Evolutionary conservation across 2,888 invertebrate species (phyloP), one percentile per base, ranked within the genome.

Genomic region (Seira musarum): DNA sequence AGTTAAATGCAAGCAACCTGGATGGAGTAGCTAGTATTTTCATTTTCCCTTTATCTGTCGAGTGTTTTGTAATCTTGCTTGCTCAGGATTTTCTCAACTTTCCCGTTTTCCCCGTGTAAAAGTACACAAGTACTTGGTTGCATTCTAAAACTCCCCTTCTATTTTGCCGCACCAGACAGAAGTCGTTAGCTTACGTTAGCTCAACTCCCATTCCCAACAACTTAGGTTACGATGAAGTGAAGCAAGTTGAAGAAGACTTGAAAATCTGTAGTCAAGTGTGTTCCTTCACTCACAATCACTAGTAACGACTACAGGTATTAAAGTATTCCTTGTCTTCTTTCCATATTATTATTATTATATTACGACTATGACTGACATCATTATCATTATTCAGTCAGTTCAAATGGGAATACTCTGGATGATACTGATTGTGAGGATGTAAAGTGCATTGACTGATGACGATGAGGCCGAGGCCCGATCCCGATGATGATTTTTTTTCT

Each of bases 211-310:
- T 24, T 46, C 22, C 19, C 1, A 35, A 46, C 3, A 1, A n/a
- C n/a, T 60, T 21, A 21, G 22, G 21, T 19, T 25, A 68, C 35
- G 70, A 66, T 46, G 78, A 60, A 2, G 21, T 21, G 22, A 21
- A 49, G 78, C 40, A 24, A 30, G 67, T 61, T 78, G 72, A 72
- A 78, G 67, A 66, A 67, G 67, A 49, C 78, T 78, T 72, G 71
- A 78, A 71, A 72, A 78, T 78, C 71, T 40, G 61, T 46, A 72
- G 64, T 78, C 66, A 66, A 78, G 61, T 67, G 61, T 71, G 61
- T 67, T 30, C 30, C 30, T 30, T 30, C 8, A n/a, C n/a, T n/a
- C n/a, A n/a, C n/a, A n/a, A n/a, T 66, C 57, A 77, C 70, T 70
- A 49, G 71, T 78, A 70, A 71, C 71, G 78, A 71, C 40, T 70